Percentiles rank a stretch among this genome's conserved stretches.
Conservation (phyloP, 2,888 invertebrate species). For the Phasia obesa region DNA sequence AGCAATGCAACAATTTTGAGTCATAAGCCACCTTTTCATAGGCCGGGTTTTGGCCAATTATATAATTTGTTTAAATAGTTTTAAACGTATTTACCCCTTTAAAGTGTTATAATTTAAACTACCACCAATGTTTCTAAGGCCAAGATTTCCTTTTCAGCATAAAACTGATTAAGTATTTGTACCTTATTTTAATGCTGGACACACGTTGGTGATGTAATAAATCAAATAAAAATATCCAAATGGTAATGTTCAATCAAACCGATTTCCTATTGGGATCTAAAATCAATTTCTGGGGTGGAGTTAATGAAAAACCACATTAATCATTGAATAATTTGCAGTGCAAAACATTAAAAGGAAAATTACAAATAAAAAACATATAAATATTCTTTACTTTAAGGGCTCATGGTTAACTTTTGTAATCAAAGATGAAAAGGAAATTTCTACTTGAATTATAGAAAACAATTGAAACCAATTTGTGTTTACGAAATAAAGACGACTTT, state of each 20-base stretch:
- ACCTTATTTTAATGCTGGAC: slow-evolving; percentile 28
- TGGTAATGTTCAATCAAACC: slow-evolving; percentile 52
- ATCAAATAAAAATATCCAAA: slow-evolving; percentile 50
- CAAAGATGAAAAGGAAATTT: slow-evolving; percentile 67
- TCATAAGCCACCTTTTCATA: too few relatives aligned
- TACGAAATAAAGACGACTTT: background rate
- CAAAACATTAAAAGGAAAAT: slow-evolving; percentile 4
- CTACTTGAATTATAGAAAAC: slow-evolving; percentile 53
- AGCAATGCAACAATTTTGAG: too few relatives aligned
- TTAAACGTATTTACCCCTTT: too few relatives aligned
- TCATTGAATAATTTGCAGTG: slow-evolving; percentile 40
- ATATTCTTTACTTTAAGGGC: slow-evolving; percentile 1
- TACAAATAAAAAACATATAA: background rate
- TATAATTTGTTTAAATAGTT: too few relatives aligned
- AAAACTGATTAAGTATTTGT: too few relatives aligned
- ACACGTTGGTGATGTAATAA: slow-evolving; percentile 57
- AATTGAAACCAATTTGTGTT: slow-evolving; percentile 25
- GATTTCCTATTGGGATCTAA: slow-evolving; percentile 59
- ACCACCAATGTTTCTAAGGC: too few relatives aligned
- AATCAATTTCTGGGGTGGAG: slow-evolving; percentile 34
- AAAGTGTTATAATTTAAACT: too few relatives aligned
- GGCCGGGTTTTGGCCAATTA: too few relatives aligned
- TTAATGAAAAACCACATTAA: slow-evolving; percentile 48
- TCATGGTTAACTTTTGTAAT: slow-evolving; percentile 51
- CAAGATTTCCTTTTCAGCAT: too few relatives aligned